These are phyloP conservation scores for Sinonovacula constricta DNA, from an alignment of 1,140 invertebrate genomes.

Conservation along the genomic window DNA sequence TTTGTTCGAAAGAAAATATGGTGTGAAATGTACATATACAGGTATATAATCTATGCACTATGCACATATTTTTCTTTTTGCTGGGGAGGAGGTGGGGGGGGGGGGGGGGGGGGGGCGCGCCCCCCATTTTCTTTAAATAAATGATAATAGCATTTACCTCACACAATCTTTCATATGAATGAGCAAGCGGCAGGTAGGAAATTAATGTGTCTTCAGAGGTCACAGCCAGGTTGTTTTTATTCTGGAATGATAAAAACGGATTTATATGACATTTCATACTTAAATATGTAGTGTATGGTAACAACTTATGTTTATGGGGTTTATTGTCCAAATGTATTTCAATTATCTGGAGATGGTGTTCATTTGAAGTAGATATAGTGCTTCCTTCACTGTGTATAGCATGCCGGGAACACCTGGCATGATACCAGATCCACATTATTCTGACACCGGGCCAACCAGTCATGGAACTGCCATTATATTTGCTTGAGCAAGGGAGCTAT, in stretches of 20 bases:
- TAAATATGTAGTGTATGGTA: not conserved
- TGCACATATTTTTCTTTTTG: not conserved
- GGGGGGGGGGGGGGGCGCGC: too few relatives aligned
- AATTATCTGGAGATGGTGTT: too few relatives aligned
- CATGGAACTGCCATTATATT: too few relatives aligned
- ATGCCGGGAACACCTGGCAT: too few relatives aligned
- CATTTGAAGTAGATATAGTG: too few relatives aligned
- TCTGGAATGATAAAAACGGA: slow-evolving; percentile 20
- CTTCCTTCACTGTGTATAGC: too few relatives aligned
- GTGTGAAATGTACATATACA: not conserved
- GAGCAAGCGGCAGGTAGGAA: slow-evolving; percentile 96
- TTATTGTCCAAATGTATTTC: not conserved
- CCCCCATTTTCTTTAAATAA: too few relatives aligned
- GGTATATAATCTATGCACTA: not conserved
- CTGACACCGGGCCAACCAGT: too few relatives aligned
- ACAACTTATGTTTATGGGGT: not conserved
- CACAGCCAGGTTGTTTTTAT: slow-evolving; percentile 37
- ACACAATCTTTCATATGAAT: slow-evolving; percentile 87
- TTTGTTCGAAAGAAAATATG: not conserved
- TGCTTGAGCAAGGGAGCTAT: too few relatives aligned
- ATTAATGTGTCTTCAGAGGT: slow-evolving; percentile 79
- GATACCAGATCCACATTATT: too few relatives aligned
- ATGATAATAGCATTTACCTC: slow-evolving; percentile 68
- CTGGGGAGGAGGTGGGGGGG: not conserved
- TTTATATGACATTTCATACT: not conserved